Evolutionary conservation across 2,888 invertebrate species (phyloP).

Genomic region (Tyria jacobaeae): DNA sequence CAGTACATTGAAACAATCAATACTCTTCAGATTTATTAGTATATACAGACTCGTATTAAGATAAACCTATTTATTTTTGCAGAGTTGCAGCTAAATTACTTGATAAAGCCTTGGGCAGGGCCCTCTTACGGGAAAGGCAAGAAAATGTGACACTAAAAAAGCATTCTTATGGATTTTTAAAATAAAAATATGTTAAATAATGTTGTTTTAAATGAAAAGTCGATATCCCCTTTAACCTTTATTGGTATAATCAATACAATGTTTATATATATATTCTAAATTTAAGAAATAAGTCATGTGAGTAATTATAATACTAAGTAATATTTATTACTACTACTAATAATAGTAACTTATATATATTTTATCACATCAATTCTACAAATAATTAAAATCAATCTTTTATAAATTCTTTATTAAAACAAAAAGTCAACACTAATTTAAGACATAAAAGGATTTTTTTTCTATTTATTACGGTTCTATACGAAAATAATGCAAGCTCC

Average conservation of each 20-base stretch:
- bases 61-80: conserved; percentile 49
- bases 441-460: too few relatives aligned
- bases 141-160: conserved; percentile 73
- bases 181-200: conserved; percentile 62
- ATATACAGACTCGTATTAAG: background rate
- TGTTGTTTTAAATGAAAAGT: conserved; percentile 29
- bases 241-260: conserved; percentile 50
- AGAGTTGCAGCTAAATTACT: conserved; percentile 88
- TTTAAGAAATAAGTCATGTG: background rate
- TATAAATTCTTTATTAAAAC: background rate
- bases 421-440: too few relatives aligned
- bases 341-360: background rate
- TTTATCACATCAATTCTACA: background rate
- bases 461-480: too few relatives aligned
- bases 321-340: too few relatives aligned
- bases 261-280: background rate
- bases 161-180: conserved; percentile 86
- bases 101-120: conserved; percentile 89
- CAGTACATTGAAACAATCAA: too few relatives aligned
- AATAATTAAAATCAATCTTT: background rate
- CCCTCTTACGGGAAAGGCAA: conserved; percentile 86
- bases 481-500: too few relatives aligned
- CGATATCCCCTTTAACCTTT: conserved; percentile 51
- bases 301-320: background rate
- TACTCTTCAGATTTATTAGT: too few relatives aligned